phyloP scores from a whole-genome alignment of 2,888 invertebrate genomes.

The Onchidella celtica region DNA sequence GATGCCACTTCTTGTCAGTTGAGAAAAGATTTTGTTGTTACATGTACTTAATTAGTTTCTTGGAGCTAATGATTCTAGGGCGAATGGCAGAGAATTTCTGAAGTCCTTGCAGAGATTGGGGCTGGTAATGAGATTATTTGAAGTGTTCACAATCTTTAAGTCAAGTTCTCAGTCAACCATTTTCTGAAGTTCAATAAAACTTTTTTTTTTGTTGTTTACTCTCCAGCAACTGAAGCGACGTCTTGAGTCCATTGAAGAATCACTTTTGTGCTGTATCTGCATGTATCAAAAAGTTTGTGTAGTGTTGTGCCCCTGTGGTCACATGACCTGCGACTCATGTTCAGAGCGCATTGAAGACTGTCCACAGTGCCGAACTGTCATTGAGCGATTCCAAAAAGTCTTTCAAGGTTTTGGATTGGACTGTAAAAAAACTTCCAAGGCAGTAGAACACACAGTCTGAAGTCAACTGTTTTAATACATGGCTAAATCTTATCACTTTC shows the following conservation, averaged over 20 bases:
- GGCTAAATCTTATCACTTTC: background rate
- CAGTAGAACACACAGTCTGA: constrained; percentile 17
- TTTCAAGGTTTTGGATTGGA: constrained; percentile 76
- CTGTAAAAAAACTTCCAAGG: background rate
- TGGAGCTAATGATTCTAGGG: too few relatives aligned
- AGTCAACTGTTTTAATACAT: background rate
- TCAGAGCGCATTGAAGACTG: constrained; percentile 88
- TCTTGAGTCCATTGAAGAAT: constrained; percentile 70
- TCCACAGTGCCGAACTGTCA: constrained; percentile 88
- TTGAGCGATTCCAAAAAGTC: constrained; percentile 86
- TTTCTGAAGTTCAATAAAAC: background rate
- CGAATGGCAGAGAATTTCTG: too few relatives aligned
- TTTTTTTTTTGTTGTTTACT: constrained; percentile 16
- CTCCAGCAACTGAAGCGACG: constrained; percentile 67
- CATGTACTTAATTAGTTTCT: too few relatives aligned
- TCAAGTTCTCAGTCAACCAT: too few relatives aligned
- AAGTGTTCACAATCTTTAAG: too few relatives aligned
- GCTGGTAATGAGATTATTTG: too few relatives aligned
- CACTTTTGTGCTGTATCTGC: constrained; percentile 89
- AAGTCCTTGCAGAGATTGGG: too few relatives aligned
- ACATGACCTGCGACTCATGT: constrained; percentile 91
- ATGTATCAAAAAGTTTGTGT: constrained; percentile 92
- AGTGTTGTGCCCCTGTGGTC: constrained; percentile 93
- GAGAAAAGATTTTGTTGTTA: too few relatives aligned
- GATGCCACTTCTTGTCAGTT: too few relatives aligned